phyloP scores from a whole-genome alignment of 1,140 invertebrate species.

The Heliconius eleuchia region DNA sequence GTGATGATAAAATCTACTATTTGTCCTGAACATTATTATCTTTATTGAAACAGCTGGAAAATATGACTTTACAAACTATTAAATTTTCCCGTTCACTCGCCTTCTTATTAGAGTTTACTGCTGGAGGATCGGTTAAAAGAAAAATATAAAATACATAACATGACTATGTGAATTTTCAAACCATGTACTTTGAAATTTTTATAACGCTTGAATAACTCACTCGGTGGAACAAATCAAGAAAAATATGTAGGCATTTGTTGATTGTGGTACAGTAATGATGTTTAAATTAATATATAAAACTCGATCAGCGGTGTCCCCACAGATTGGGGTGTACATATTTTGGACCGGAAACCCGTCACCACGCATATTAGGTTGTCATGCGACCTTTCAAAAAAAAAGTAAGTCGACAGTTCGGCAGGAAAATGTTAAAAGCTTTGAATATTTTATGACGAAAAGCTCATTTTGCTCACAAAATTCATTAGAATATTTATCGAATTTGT shows the following conservation, averaged over 20 bases:
- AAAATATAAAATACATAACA: conserved; percentile 14
- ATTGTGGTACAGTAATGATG: neutral
- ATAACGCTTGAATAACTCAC: neutral
- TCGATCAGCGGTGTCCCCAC: conserved; percentile 16
- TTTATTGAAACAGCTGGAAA: conserved; percentile 30
- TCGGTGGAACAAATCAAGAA: neutral
- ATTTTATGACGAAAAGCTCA: conserved; percentile 36
- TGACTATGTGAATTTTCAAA: neutral
- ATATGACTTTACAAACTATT: conserved; percentile 35
- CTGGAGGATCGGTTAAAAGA: conserved; percentile 22
- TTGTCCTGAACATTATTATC: conserved; percentile 18
- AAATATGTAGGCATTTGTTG: neutral
- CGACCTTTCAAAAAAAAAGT: conserved; percentile 32
- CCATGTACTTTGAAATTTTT: neutral
- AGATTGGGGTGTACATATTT: conserved; percentile 24
- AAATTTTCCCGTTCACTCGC: conserved; percentile 27
- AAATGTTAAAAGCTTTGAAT: conserved; percentile 32
- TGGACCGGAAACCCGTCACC: conserved; percentile 18
- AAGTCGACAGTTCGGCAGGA: conserved; percentile 30
- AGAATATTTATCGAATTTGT: conserved; percentile 29
- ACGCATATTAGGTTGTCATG: conserved; percentile 30
- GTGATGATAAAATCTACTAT: conserved; percentile 16
- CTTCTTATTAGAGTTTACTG: conserved; percentile 31
- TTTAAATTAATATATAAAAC: conserved; percentile 12
- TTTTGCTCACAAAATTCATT: conserved; percentile 28